These are phyloP conservation scores for Illadopsis cleaveri DNA, from an alignment of 2,113 vertebrate species.

Conservation along the genomic window DNA sequence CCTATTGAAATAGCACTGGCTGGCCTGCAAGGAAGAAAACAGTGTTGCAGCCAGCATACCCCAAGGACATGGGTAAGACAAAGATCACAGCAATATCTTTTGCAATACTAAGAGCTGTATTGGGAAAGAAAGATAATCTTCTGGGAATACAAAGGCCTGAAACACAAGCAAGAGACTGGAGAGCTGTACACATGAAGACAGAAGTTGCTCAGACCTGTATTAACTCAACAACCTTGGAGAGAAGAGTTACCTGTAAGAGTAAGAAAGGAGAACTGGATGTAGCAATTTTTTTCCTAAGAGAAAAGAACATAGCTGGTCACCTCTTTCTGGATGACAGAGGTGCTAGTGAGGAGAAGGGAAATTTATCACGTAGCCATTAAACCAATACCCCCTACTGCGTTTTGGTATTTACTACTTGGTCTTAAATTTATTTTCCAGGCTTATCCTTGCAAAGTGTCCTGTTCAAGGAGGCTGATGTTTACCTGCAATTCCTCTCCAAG, in stretches of 20 bases:
- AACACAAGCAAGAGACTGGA: neutral
- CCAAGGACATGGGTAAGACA: neutral
- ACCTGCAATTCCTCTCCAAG: neutral
- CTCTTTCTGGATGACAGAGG: neutral
- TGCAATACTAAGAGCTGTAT: neutral
- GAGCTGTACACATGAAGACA: neutral
- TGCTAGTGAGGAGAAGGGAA: neutral
- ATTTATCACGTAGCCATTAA: neutral
- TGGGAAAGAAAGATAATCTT: neutral
- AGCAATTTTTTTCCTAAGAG: neutral
- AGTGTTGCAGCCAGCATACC: neutral
- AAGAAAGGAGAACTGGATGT: neutral
- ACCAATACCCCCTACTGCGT: neutral
- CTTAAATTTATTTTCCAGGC: neutral
- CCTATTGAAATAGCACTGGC: neutral
- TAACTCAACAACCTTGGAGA: neutral
- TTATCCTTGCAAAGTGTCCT: neutral
- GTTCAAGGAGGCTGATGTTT: neutral
- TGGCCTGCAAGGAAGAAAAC: neutral
- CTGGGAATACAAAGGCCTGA: neutral
- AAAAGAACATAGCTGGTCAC: neutral
- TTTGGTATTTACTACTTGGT: neutral
- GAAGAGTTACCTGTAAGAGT: neutral
- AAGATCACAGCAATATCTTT: neutral
- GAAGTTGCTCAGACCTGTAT: neutral